Conservation (phyloP, 2,113 vertebrate genomes). For the Oreotragus oreotragus region DNA sequence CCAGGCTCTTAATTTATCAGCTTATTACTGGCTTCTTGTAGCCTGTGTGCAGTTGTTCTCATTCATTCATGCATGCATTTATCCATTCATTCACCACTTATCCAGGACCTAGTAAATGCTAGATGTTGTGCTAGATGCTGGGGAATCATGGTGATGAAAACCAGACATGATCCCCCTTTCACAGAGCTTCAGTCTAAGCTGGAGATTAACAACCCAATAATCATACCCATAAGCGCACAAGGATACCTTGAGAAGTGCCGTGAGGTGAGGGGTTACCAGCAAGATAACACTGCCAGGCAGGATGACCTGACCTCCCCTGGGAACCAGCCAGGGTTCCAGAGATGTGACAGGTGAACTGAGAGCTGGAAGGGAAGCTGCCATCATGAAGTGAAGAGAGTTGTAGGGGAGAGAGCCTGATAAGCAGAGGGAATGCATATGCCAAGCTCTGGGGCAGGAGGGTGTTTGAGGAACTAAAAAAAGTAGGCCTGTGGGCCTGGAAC, state of each 20-base stretch:
- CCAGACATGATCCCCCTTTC: background rate
- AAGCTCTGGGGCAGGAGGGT: background rate
- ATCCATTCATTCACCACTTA: background rate
- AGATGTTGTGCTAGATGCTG: background rate
- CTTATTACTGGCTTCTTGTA: background rate
- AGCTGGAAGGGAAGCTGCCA: background rate
- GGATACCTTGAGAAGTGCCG: accelerated
- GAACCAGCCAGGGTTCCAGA: background rate
- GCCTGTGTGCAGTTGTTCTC: background rate
- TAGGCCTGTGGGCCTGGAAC: background rate
- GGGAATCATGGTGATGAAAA: background rate
- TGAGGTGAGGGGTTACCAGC: background rate
- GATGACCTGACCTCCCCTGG: background rate
- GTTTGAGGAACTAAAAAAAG: background rate
- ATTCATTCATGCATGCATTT: background rate
- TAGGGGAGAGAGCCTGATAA: background rate
- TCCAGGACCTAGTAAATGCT: background rate
- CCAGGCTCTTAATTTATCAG: background rate
- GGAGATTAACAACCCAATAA: background rate
- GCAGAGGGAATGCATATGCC: accelerated
- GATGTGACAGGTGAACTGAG: background rate
- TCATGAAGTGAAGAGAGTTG: background rate
- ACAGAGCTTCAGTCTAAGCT: background rate
- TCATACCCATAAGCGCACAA: too few species aligned
- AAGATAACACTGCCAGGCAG: background rate